Conservation (phyloP, 2,113 vertebrate genomes). For the Crypturellus undulatus region DNA sequence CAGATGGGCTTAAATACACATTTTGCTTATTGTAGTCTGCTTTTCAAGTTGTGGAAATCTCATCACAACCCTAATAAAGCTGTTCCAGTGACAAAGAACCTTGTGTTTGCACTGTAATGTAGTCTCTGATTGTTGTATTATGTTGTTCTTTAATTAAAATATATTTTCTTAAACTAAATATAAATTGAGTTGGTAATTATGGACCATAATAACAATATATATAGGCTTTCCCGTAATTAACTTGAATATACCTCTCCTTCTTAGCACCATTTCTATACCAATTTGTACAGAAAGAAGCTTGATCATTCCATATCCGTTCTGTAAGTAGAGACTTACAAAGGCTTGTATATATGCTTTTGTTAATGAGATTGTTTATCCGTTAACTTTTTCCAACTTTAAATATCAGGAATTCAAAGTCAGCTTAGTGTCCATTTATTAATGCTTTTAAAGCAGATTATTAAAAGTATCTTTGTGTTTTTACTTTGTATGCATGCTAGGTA, state of each 20-base stretch:
- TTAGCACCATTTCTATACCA: background rate
- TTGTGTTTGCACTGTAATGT: background rate
- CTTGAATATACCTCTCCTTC: background rate
- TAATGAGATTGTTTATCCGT: background rate
- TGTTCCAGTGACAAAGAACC: background rate
- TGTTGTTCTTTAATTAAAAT: background rate
- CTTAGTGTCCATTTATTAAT: background rate
- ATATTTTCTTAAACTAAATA: background rate
- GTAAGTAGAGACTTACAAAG: background rate
- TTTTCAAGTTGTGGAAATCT: background rate
- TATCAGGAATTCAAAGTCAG: background rate
- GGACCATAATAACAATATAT: background rate
- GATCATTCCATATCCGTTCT: background rate
- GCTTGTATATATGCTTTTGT: background rate
- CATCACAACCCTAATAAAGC: background rate
- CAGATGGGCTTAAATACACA: background rate
- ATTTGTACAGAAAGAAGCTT: background rate
- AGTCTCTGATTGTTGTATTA: background rate
- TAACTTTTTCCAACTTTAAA: background rate
- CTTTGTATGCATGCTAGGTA: background rate
- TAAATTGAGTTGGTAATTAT: background rate
- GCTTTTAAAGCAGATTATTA: background rate
- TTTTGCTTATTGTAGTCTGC: background rate
- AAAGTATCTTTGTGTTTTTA: background rate
- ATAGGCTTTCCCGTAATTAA: background rate